A percentile compares a stretch with the other conserved stretches of the same genome.
Evolutionary conservation across 2,113 vertebrate genomes (phyloP).

Genomic region (Microtus montanus): DNA sequence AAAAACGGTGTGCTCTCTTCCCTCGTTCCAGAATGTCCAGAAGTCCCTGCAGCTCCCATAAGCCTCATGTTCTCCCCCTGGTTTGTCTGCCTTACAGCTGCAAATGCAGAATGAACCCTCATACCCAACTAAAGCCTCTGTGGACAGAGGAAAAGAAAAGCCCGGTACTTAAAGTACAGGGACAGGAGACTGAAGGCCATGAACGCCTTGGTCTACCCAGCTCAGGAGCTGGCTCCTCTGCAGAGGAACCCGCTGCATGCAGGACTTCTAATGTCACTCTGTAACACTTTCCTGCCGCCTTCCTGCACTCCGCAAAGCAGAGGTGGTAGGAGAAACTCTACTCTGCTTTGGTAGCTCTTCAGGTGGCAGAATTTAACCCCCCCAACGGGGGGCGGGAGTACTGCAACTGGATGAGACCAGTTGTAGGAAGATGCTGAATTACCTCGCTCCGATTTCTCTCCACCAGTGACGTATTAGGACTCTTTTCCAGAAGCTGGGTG

Average conservation of each 20-base stretch:
- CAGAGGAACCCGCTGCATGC: rapidly evolving
- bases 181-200: too few species aligned
- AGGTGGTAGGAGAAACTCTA: neutral
- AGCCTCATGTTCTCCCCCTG: too few species aligned
- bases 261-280: rapidly evolving
- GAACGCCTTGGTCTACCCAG: neutral
- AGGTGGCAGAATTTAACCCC: neutral
- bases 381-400: neutral
- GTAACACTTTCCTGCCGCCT: too few species aligned
- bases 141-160: slow-evolving; percentile 1
- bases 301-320: neutral
- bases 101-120: too few species aligned
- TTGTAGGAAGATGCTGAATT: neutral
- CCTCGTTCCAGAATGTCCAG: too few species aligned
- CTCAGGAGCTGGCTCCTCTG: neutral
- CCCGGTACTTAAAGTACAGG: too few species aligned
- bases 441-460: slow-evolving; percentile 51
- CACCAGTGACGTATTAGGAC: slow-evolving; percentile 5
- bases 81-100: too few species aligned
- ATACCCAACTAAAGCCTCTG: neutral
- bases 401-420: neutral
- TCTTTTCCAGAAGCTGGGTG: slow-evolving; percentile 52
- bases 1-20: too few species aligned
- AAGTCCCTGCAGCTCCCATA: too few species aligned
- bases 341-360: neutral